Evolutionary conservation across 2,113 vertebrate genomes (phyloP).

Genomic region (Zosterops japonicus): DNA sequence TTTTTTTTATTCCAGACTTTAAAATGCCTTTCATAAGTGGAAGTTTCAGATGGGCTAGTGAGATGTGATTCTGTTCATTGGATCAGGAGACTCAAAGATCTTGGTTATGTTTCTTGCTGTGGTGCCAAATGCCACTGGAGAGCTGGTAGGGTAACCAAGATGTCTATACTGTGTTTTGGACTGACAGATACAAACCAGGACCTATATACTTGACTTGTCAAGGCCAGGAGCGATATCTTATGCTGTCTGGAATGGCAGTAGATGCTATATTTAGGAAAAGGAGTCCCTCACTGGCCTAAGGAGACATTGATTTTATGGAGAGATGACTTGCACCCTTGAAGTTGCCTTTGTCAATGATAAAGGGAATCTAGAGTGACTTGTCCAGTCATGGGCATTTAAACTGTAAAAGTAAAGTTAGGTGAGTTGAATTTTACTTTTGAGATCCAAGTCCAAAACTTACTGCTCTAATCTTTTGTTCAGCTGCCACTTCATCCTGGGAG

Average conservation of each 20-base stretch:
- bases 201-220: background rate
- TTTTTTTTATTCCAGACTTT: background rate
- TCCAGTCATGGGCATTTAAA: background rate
- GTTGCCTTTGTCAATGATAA: background rate
- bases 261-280: background rate
- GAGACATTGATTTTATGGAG: background rate
- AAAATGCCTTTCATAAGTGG: background rate
- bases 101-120: background rate
- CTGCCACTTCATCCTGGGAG: background rate
- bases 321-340: background rate
- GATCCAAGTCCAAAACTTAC: background rate
- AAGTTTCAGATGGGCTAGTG: background rate
- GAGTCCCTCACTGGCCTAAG: background rate
- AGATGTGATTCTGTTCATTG: background rate
- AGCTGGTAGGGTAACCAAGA: background rate
- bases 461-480: background rate
- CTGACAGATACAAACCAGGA: background rate
- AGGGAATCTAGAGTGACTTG: background rate
- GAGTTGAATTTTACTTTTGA: background rate
- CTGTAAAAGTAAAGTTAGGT: background rate
- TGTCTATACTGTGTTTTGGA: background rate
- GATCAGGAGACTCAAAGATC: background rate
- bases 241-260: background rate
- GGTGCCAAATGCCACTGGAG: background rate
- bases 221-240: background rate